These are phyloP conservation scores for Sebastes trivittatus DNA, from an alignment of 2,797 vertebrate species.

Conservation along the genomic window DNA sequence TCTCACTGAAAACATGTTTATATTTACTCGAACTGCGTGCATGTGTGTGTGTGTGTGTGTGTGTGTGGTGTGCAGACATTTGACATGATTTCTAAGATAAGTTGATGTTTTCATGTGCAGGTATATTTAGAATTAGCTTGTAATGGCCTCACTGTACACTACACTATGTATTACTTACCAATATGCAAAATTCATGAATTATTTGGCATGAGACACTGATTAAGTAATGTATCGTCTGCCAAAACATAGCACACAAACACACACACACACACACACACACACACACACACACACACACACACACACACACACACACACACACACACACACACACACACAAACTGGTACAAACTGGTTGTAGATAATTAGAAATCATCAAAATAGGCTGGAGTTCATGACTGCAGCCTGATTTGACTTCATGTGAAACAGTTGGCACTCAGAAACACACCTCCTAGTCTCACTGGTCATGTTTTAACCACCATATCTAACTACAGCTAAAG, in stretches of 20 bases:
- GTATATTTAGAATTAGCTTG: neutral
- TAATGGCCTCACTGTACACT: fast-evolving
- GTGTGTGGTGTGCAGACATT: neutral
- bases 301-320: neutral
- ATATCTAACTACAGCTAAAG: neutral
- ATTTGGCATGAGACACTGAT: neutral
- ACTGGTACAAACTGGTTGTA: neutral
- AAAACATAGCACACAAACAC: neutral
- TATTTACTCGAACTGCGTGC: neutral
- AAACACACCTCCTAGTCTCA: neutral
- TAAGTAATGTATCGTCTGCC: neutral
- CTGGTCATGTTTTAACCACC: neutral
- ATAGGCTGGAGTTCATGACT: neutral
- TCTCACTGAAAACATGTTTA: neutral
- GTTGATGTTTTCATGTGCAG: neutral
- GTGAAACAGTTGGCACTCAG: neutral
- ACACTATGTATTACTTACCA: fast-evolving
- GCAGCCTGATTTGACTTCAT: neutral
- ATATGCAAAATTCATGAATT: neutral
- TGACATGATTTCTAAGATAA: neutral
- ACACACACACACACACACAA: neutral
- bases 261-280: neutral
- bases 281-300: too few relatives aligned
- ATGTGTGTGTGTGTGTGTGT: neutral
- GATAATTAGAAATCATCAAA: neutral